phyloP scores from a whole-genome alignment of 2,888 invertebrate species.

The Chalcis sispes region DNA sequence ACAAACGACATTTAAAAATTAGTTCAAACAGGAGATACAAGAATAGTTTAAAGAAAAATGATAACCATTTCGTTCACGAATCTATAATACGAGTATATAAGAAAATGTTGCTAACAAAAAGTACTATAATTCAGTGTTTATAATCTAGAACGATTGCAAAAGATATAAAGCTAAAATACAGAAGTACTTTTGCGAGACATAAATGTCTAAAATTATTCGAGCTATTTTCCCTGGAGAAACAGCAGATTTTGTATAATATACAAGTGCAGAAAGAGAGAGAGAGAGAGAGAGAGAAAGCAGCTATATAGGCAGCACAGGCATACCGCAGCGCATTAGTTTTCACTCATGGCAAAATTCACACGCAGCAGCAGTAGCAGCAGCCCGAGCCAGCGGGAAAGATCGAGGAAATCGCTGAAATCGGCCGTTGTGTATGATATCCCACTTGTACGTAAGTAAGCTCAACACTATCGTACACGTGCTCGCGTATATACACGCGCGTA shows the following conservation, averaged over 20 bases:
- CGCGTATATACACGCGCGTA: not conserved
- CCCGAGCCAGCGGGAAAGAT: not conserved
- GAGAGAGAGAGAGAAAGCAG: not conserved
- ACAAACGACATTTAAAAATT: too few relatives aligned
- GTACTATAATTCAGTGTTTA: too few relatives aligned
- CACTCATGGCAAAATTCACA: slow-evolving; percentile 16
- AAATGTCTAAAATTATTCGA: not conserved
- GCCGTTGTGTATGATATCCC: too few relatives aligned
- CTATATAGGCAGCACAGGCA: not conserved
- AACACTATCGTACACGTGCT: not conserved
- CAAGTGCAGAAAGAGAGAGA: not conserved
- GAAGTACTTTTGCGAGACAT: not conserved
- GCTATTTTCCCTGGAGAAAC: not conserved
- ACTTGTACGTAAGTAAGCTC: too few relatives aligned
- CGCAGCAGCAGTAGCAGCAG: too few relatives aligned
- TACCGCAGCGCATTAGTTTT: not conserved
- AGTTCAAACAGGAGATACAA: too few relatives aligned
- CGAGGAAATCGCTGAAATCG: slow-evolving; percentile 10
- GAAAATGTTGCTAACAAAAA: too few relatives aligned
- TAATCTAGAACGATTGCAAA: not conserved
- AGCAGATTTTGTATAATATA: not conserved
- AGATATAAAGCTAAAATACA: not conserved
- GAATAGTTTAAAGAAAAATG: too few relatives aligned
- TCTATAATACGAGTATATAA: too few relatives aligned
- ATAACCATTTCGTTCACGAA: too few relatives aligned